Evolutionary conservation across 2,113 vertebrate species (phyloP), one percentile per base, ranked within the genome.

Genomic region (Semicossyphus pulcher): DNA sequence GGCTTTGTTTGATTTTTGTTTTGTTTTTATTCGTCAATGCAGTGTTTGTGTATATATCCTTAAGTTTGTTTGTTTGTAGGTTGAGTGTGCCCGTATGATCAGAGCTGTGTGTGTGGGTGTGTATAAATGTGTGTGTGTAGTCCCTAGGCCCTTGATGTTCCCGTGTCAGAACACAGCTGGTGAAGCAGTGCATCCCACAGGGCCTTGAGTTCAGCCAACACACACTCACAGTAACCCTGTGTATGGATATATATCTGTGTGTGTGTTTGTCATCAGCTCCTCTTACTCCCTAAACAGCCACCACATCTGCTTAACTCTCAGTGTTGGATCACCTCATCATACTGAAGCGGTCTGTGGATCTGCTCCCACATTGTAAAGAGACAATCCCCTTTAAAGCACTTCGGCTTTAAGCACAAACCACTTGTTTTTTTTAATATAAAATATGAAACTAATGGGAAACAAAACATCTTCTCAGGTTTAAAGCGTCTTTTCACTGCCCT

Each of bases 101-200:
- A 32, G 51, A 48, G 52, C 68, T 1, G 11, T 36, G 44, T 57
- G 53, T 47, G 37, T 54, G 18, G 34, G 60, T 74, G 41, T 44
- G 39, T 57, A 32, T 72, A 31, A 39, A 28, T 69, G 49, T 48
- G 54, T 56, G 52, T 64, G 71, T 58, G 76, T 68, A 44, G 80
- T 87, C 89, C 87, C 75, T 65, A 31, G 90, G 89, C 84, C 64
- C 72, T 85, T 7, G 0, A 58, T 90, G 90, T 92, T 89, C 86
- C 83, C 84, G 81, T 82, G 83, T 89, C 78, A 83, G 90, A 90
- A 88, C 89, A 88, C 90, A 92, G 90, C 90, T 92, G 90, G 89
- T 90, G 89, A 92, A 89, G 86, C 80, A 52, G 56, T 64, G 21
- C 47, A 10, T 84, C 88, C 89, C 83, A 79, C 39, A 16, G 84